Conservation (phyloP, 2,888 invertebrate species). For the Buathra laborator region DNA sequence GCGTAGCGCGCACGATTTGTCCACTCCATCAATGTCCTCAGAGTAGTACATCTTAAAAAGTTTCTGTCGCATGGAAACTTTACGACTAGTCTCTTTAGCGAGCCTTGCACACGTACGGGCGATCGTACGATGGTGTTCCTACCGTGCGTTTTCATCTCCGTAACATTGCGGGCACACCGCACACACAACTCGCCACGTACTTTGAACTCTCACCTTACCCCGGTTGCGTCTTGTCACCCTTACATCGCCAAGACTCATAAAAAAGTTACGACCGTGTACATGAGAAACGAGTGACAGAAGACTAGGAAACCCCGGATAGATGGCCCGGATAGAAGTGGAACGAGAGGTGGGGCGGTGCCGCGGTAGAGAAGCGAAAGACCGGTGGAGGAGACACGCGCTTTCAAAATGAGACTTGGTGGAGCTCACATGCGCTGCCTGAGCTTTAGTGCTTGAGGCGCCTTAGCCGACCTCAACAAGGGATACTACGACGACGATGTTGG, state of each 20-base stretch:
- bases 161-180: background rate
- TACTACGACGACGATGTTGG: slow-evolving; percentile 15
- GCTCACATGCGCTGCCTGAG: slow-evolving; percentile 33
- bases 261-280: slow-evolving; percentile 48
- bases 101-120: slow-evolving; percentile 13
- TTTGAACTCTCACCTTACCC: slow-evolving; percentile 23
- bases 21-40: slow-evolving; percentile 12
- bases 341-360: background rate
- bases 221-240: slow-evolving; percentile 32
- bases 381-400: slow-evolving; percentile 29
- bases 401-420: slow-evolving; percentile 48
- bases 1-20: slow-evolving; percentile 3
- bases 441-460: slow-evolving; percentile 33
- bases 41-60: slow-evolving; percentile 10
- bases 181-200: slow-evolving; percentile 27
- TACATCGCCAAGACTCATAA: slow-evolving; percentile 10
- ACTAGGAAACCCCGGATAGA: slow-evolving; percentile 1
- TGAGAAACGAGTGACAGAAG: slow-evolving; percentile 42
- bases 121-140: background rate
- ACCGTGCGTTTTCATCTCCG: background rate
- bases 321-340: slow-evolving; percentile 7
- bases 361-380: slow-evolving; percentile 2
- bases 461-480: slow-evolving; percentile 33
- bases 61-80: slow-evolving; percentile 23
- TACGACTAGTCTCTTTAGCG: slow-evolving; percentile 16